These are phyloP conservation scores for Theropithecus gelada DNA, from an alignment of 2,113 vertebrate genomes.

Conservation along the genomic window DNA sequence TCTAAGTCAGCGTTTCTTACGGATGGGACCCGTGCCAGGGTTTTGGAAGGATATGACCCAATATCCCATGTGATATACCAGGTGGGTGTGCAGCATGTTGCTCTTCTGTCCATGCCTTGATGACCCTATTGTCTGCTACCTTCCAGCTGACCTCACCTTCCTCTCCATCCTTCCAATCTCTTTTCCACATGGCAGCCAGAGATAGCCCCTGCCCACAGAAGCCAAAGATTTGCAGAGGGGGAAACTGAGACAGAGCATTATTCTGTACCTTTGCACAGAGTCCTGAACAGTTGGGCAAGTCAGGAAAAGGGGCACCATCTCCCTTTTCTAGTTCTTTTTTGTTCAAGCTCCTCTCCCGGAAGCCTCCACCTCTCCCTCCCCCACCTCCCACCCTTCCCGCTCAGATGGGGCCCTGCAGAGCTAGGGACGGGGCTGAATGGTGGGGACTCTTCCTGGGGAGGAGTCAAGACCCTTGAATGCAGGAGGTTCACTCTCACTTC, in stretches of 20 bases:
- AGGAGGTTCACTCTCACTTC: background rate
- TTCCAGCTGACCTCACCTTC: background rate
- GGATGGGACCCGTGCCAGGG: background rate
- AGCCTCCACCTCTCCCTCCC: too few relatives aligned
- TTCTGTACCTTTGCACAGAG: background rate
- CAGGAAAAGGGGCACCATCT: background rate
- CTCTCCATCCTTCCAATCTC: background rate
- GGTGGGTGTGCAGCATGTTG: accelerated
- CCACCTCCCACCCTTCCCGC: too few relatives aligned
- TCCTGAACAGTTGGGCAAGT: too few relatives aligned
- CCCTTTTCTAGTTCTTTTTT: background rate
- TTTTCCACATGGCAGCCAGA: background rate
- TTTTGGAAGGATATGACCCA: background rate
- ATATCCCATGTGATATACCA: accelerated
- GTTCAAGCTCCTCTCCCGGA: too few relatives aligned
- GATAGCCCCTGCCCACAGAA: background rate
- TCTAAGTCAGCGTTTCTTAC: background rate
- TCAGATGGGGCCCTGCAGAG: background rate
- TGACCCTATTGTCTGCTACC: too few relatives aligned
- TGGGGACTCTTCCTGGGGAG: background rate
- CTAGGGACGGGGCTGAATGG: too few relatives aligned
- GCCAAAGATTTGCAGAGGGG: background rate
- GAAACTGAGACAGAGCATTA: background rate
- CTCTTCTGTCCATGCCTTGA: too few relatives aligned
- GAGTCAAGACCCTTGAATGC: background rate